Base-by-base conservation (phyloP, 2,797 vertebrate species). In the Coccyzus lansbergi region DNA sequence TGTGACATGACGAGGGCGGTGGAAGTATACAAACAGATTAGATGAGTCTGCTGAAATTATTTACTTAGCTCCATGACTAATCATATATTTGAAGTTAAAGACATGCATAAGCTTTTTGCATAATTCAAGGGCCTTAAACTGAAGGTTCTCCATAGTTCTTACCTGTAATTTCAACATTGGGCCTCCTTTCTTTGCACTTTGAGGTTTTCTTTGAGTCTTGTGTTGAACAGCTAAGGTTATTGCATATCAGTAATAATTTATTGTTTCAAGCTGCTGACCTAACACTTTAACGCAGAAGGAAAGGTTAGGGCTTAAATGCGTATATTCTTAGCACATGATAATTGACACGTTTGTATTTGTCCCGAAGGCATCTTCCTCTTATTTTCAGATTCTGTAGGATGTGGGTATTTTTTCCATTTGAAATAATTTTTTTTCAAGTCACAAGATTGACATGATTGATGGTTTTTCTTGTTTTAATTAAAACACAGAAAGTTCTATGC, bases 1-100 rank as follows among this genome's bases (percentile, higher is more conserved):
- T 76, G 36, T 4, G 5, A 81, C 69, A 62, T n/a, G 82, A 75
- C 88, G 77, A 91, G 67, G 77, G 70, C 48, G 82, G 40, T 67
- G 78, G 60, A 93, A 59, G 51, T 69, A 86, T 83, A 82, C 74
- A 92, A 81, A 83, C 72, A 88, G 91, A 88, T 94, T 83, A 91
- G 91, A 94, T 94, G 92, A 92, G 77, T 95, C 83, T 95, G 89
- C 92, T 92, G 92, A 95, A 93, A 92, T 86, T 86, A 78, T 89
- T 92, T 92, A 59, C 82, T 92, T 78, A 83, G 72, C 83, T 93
- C 89, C 52, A 88, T 96, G 94, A 95, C 94, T 96, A 95, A 94
- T 95, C 95, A 90, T 86, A 59, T 93, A 91, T 95, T 91, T 65
- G 59, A 75, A 95, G 72, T 67, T 89, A 81, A 94, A 88, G 31